Evolutionary conservation across 2,888 invertebrate species (phyloP).

Genomic region (Phragmatobia fuliginosa): DNA sequence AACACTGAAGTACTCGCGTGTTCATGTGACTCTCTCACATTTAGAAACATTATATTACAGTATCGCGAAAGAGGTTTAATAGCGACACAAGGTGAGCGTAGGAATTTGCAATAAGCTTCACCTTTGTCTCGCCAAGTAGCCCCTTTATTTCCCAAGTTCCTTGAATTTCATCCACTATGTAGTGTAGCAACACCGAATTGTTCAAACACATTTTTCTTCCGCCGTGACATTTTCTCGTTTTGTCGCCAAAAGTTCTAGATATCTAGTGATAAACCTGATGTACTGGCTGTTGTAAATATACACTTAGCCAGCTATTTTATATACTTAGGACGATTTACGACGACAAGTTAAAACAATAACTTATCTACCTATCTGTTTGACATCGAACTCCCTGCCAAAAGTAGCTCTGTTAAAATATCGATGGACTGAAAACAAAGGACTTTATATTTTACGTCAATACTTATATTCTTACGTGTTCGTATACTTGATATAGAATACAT

Average conservation of each 20-base stretch:
- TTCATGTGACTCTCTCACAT: slow-evolving; percentile 42
- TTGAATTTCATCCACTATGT: slow-evolving; percentile 76
- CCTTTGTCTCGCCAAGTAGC: slow-evolving; percentile 75
- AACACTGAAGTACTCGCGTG: slow-evolving; percentile 30
- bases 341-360: background rate
- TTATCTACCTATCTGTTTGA: background rate
- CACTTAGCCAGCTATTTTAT: slow-evolving; percentile 28
- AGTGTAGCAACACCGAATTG: slow-evolving; percentile 59
- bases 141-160: slow-evolving; percentile 79
- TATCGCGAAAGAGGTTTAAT: slow-evolving; percentile 74
- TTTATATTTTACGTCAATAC: background rate
- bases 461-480: background rate
- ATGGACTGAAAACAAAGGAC: background rate
- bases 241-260: slow-evolving; percentile 48
- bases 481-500: too few species aligned
- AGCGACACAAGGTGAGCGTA: slow-evolving; percentile 75
- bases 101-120: slow-evolving; percentile 84
- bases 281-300: slow-evolving; percentile 32
- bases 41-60: slow-evolving; percentile 61
- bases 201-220: slow-evolving; percentile 69
- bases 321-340: slow-evolving; percentile 28
- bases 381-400: slow-evolving; percentile 4
- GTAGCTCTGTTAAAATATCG: background rate
- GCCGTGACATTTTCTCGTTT: slow-evolving; percentile 55
- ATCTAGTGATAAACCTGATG: slow-evolving; percentile 44